Evolutionary conservation across 2,797 vertebrate genomes (phyloP).

Genomic region (Limnodromus scolopaceus): DNA sequence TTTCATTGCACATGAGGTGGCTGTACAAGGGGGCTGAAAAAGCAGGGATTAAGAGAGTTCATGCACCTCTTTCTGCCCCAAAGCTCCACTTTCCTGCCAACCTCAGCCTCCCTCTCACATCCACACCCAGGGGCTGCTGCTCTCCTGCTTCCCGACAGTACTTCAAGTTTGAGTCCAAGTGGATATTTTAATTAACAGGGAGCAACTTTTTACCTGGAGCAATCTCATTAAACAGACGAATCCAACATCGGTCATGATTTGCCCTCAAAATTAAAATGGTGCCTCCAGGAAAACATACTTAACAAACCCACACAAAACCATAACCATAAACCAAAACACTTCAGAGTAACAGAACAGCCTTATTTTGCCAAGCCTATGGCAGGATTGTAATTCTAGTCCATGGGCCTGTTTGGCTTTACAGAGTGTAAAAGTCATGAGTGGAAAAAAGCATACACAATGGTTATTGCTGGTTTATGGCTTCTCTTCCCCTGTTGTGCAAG

Average conservation of each 20-base stretch:
- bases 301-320: background rate
- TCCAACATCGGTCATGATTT: background rate
- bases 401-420: background rate
- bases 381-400: background rate
- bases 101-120: background rate
- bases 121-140: constrained; percentile 9
- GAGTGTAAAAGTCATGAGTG: background rate
- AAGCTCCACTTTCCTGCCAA: background rate
- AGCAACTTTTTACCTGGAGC: constrained; percentile 15
- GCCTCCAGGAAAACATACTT: constrained; percentile 25
- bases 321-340: background rate
- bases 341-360: background rate
- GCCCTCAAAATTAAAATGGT: constrained; percentile 30
- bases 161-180: background rate
- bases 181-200: constrained; percentile 34
- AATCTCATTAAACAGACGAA: background rate
- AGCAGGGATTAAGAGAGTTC: background rate
- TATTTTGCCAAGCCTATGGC: background rate
- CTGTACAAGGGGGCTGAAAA: background rate
- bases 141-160: background rate
- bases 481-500: background rate
- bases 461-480: background rate
- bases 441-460: background rate
- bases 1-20: background rate
- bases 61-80: background rate